Base-by-base conservation (phyloP, 2,113 vertebrate species). In the Sinocyclocheilus grahami region DNA sequence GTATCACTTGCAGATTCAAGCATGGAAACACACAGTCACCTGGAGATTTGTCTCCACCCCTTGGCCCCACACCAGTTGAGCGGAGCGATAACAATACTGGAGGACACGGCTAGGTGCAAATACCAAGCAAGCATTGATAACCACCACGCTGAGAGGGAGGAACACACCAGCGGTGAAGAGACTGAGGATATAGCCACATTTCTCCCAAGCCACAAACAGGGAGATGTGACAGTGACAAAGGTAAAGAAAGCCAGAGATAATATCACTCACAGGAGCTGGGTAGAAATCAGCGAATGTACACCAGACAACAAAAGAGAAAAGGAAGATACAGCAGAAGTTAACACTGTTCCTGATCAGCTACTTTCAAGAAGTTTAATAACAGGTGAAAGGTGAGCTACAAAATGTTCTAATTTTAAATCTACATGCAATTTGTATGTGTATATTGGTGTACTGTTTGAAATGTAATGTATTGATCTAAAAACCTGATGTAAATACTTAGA, bases 1-100 rank as follows among this genome's bases (percentile, higher is more conserved):
- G 88, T 83, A 78, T 84, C 86, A 3, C 76, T 84, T 63, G 67
- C 74, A 86, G 90, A 87, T 85, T 33, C 22, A 85, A 85, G 85
- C 16, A 13, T 72, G 74, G 65, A 60, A 86, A 81, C 87, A 58
- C 33, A 69, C 74, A 69, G 58, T 53, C 51, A 79, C 78, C 30
- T 78, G 77, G 87, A 85, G 83, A 84, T 65, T 18, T 58, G 85
- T 87, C 87, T 85, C 86, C 86, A 14, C 86, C 55, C 27, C 53
- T 83, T 10, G 18, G 10, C 74, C 80, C 75, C 11, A 9, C 65
- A 39, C 7, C 67, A 33, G 16, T 27, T 84, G 76, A 76, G 27
- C 10, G 72, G 30, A 30, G 74, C 37, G 80, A 76, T 71, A 78
- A 53, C 55, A 33, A 4, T 51, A 63, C 63, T 85, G 53, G 65